Base-by-base conservation (phyloP, 1,140 invertebrate species). In the Latrodectus geometricus region DNA sequence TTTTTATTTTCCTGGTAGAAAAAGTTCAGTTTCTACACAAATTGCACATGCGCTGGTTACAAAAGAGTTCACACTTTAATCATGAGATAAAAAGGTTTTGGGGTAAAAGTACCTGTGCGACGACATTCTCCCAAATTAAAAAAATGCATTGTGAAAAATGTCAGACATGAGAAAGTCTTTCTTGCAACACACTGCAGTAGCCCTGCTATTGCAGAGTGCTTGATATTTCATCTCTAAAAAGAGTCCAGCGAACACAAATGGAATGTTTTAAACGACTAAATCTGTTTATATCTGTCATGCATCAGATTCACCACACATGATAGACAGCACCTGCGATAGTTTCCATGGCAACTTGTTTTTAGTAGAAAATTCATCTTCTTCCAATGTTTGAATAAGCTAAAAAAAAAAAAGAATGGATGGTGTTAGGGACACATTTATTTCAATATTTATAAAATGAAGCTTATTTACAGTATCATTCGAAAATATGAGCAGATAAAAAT, bases 301-400 rank as follows among this genome's bases (percentile, higher is more conserved):
- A 15, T 88, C 83, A 35, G 76, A 21, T 52, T 88, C 88, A 8
- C 88, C 88, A 11, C 73, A 95, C 96, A 99, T 98, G 90, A 97
- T 96, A 89, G 96, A 95, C 92, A 98, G 96, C 88, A 98, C 97
- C 92, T 98, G 97, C 91, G 98, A 97, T 89, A 99, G 93, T 92
- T 98, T 98, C 91, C 96, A 96, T 74, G 96, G 96, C 89, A 99
- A 93, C 91, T 97, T 94, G 92, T 98, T 97, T 91, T 98, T 98
- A 91, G 97, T 95, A 70, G 97, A 98, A 92, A 99, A 99, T 91
- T 99, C 97, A 92, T 99, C 97, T 91, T 99, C 97, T 92, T 99
- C 97, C 81, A 99, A 93, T 20, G 97, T 98, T 88, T 96, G 95
- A 91, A 96, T 96, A 88, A 99, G 92, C 93, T 99, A 96, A 15